phyloP scores from a whole-genome alignment of 53 echinoderm and acorn worm genomes.

The Holothuria scabra region DNA sequence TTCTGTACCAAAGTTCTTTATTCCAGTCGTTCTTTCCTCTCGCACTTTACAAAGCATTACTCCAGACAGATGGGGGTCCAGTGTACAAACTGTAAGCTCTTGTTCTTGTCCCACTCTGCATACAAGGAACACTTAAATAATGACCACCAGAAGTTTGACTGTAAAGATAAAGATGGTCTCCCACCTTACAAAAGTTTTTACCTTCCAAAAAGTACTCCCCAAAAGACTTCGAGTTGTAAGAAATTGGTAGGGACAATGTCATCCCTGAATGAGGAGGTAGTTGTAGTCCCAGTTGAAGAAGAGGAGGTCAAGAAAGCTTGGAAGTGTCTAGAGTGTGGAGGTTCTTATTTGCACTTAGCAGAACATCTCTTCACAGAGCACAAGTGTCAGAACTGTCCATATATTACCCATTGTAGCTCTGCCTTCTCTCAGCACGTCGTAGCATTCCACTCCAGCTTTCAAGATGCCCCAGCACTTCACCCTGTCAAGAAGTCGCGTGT shows the following conservation, averaged over 20 bases:
- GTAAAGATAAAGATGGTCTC: slow-evolving; percentile 2
- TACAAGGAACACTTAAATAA: slow-evolving; percentile 9
- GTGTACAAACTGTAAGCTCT: not conserved
- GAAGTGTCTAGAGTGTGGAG: slow-evolving; percentile 41
- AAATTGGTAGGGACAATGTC: too few relatives aligned
- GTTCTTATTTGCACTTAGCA: not conserved
- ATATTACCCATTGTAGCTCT: slow-evolving; percentile 36
- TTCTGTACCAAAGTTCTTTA: slow-evolving; percentile 40
- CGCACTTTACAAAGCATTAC: slow-evolving; percentile 38
- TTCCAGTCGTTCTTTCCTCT: slow-evolving; percentile 33
- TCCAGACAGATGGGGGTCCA: slow-evolving; percentile 17
- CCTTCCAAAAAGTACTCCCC: not conserved
- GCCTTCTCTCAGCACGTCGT: slow-evolving; percentile 36
- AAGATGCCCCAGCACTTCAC: slow-evolving; percentile 29
- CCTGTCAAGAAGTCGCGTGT: slow-evolving; percentile 26
- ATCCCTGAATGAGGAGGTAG: too few relatives aligned
- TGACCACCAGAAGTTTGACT: slow-evolving; percentile 21
- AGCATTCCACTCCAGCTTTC: slow-evolving; percentile 42
- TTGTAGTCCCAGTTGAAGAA: not conserved
- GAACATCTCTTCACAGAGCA: slow-evolving; percentile 31
- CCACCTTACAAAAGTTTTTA: not conserved
- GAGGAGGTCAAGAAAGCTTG: slow-evolving; percentile 21
- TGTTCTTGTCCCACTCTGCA: slow-evolving; percentile 30
- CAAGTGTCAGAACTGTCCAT: slow-evolving; percentile 19
- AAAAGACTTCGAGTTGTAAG: too few relatives aligned